Evolutionary conservation across 2,113 vertebrate genomes (phyloP).

Genomic region (Pitta sordida): DNA sequence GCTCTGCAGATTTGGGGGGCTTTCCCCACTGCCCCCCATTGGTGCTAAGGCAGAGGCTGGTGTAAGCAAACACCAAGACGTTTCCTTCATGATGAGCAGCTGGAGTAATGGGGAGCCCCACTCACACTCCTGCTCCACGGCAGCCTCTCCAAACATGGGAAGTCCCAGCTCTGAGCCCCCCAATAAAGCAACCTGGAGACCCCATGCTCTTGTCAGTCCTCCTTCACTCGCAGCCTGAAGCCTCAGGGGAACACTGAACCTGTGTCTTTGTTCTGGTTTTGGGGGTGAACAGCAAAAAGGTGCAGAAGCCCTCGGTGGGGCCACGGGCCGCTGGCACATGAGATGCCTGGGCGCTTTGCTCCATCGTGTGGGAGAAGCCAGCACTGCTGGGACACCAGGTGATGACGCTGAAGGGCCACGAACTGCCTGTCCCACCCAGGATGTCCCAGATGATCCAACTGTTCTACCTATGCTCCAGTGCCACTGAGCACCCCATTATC

Average conservation of each 20-base stretch:
- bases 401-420: background rate
- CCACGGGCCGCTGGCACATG: rapidly evolving
- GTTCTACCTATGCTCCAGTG: background rate
- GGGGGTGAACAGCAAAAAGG: background rate
- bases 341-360: background rate
- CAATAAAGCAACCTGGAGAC: conserved; percentile 37
- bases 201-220: background rate
- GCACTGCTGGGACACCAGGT: conserved; percentile 1
- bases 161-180: background rate
- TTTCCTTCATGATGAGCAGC: background rate
- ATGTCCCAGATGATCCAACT: background rate
- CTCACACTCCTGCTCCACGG: rapidly evolving
- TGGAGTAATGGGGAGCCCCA: background rate
- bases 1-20: rapidly evolving
- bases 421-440: background rate
- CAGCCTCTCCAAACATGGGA: background rate
- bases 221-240: background rate
- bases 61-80: background rate
- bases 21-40: background rate
- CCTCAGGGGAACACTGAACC: rapidly evolving
- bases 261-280: background rate
- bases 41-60: background rate
- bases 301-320: background rate
- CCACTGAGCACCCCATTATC: rapidly evolving
- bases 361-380: conserved; percentile 60